Evolutionary conservation across 1,140 invertebrate species (phyloP).

Genomic region (Uloborus diversus): DNA sequence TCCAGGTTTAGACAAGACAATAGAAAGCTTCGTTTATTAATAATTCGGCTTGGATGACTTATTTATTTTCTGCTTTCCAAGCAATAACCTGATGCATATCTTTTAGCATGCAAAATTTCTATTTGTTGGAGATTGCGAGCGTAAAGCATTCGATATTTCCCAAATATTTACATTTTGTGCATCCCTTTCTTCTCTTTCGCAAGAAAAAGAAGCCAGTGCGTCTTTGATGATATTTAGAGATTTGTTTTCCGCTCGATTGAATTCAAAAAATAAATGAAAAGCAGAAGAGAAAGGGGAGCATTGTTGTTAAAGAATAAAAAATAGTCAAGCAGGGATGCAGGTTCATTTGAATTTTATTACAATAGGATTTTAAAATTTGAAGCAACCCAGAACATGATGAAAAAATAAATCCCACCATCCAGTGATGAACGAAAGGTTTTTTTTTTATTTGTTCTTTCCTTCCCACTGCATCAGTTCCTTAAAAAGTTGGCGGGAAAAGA

Average conservation of each 20-base stretch:
- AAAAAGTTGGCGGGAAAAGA: not conserved
- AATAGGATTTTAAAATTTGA: conserved; percentile 35
- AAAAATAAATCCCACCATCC: not conserved
- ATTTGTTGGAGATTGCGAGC: not conserved
- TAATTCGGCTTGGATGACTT: not conserved
- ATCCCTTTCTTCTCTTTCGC: not conserved
- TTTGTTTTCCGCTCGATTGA: conserved; percentile 46
- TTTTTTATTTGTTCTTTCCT: conserved; percentile 6
- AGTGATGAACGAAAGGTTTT: not conserved
- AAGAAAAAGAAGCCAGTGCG: not conserved
- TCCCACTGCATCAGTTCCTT: not conserved
- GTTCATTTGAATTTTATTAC: conserved; percentile 51
- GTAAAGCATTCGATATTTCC: conserved; percentile 25
- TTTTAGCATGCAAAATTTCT: not conserved
- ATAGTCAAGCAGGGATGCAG: not conserved
- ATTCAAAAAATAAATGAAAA: conserved; percentile 17
- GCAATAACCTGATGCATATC: not conserved
- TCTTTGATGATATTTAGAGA: conserved; percentile 55
- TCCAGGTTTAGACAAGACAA: not conserved
- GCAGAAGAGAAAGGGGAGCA: not conserved
- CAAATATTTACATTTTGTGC: conserved; percentile 45
- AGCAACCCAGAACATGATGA: not conserved
- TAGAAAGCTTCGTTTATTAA: not conserved
- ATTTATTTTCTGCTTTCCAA: not conserved
- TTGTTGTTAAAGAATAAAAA: too few species aligned